Conservation (phyloP, 2,888 invertebrate species). For the Drosophila longiperda region DNA sequence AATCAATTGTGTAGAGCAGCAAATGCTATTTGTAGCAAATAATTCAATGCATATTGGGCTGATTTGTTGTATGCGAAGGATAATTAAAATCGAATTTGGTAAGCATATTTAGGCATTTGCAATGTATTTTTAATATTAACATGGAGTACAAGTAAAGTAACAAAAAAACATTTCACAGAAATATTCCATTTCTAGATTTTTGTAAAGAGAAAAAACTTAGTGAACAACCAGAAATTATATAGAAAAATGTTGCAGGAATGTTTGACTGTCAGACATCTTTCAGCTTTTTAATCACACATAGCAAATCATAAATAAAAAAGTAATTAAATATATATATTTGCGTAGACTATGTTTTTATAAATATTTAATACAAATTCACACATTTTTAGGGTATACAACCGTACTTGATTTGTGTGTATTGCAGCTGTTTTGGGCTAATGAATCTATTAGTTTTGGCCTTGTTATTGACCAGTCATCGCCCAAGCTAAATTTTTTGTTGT, state of each 20-base stretch:
- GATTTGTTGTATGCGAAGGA: slow-evolving; percentile 20
- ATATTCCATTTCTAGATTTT: slow-evolving; percentile 40
- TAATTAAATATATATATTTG: background rate
- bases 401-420: slow-evolving; percentile 13
- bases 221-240: background rate
- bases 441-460: slow-evolving; percentile 65
- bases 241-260: background rate
- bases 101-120: slow-evolving; percentile 49
- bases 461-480: slow-evolving; percentile 54
- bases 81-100: slow-evolving; percentile 42
- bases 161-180: slow-evolving; percentile 16
- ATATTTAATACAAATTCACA: background rate
- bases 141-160: slow-evolving; percentile 8
- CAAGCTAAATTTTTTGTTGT: slow-evolving; percentile 22
- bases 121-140: slow-evolving; percentile 35
- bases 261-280: background rate
- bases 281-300: background rate
- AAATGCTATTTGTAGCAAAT: slow-evolving; percentile 2
- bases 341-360: background rate
- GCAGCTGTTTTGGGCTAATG: slow-evolving; percentile 56
- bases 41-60: slow-evolving; percentile 20
- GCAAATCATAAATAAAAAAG: background rate
- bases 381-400: slow-evolving; percentile 16
- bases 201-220: slow-evolving; percentile 5
- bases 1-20: slow-evolving; percentile 9